phyloP scores from a whole-genome alignment of 2,797 vertebrate genomes.

The Pempheris klunzingeri region DNA sequence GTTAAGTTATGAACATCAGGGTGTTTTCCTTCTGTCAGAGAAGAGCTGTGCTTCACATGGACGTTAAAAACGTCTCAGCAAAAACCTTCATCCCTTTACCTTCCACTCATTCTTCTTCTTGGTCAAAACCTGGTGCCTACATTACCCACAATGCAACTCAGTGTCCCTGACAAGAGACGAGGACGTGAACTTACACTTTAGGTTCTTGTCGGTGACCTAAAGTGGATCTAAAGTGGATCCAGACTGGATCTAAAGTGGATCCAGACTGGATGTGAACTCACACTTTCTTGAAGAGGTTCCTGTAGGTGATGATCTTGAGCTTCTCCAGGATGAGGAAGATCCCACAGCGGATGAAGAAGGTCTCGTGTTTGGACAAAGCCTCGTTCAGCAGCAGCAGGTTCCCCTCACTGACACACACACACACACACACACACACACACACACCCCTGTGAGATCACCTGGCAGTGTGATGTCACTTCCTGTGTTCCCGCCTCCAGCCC shows the following conservation, averaged over 20 bases:
- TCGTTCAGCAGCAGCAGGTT: constrained; percentile 95
- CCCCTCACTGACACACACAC: constrained; percentile 87
- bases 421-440: constrained; percentile 16
- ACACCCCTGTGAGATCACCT: background rate
- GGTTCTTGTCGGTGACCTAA: no score
- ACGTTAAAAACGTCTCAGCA: no score
- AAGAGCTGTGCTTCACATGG: no score
- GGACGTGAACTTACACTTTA: no score
- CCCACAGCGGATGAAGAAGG: constrained; percentile 97
- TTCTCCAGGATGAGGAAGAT: constrained; percentile 99
- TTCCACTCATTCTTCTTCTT: no score
- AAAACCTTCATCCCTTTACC: no score
- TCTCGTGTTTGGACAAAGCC: constrained; percentile 93
- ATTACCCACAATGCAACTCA: background rate
- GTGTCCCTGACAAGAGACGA: no score
- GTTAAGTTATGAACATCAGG: no score
- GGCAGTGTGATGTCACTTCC: constrained; percentile 26
- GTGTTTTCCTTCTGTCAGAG: no score
- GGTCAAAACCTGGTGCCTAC: no score
- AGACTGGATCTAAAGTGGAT: no score
- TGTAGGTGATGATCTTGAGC: constrained; percentile 97
- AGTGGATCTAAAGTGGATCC: no score
- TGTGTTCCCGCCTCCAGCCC: background rate
- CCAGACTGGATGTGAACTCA: constrained; percentile 79
- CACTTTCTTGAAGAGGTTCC: constrained; percentile 99